A percentile compares a stretch with the other conserved stretches of the same genome.
These are phyloP conservation scores for Otolemur garnettii DNA, from an alignment of 2,113 vertebrate genomes.

Conservation along the genomic window DNA sequence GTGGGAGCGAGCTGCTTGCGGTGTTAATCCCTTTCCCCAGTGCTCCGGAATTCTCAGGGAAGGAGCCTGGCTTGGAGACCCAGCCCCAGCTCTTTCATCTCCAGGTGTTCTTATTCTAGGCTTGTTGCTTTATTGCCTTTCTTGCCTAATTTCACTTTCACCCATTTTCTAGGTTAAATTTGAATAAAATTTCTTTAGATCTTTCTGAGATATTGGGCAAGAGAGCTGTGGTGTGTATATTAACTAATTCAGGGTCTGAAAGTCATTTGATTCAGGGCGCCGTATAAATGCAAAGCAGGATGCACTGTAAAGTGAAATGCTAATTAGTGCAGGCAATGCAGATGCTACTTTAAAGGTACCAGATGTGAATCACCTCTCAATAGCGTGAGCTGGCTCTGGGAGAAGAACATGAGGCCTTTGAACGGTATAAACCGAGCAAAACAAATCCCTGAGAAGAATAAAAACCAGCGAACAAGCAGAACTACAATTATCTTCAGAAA, in stretches of 20 bases:
- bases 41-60: constrained; percentile 4
- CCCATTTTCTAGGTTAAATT: constrained; percentile 71
- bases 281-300: constrained; percentile 81
- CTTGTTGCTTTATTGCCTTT: constrained; percentile 59
- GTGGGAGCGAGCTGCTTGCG: background rate
- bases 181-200: constrained; percentile 69
- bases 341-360: constrained; percentile 74
- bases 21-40: constrained; percentile 57
- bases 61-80: background rate
- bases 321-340: constrained; percentile 72
- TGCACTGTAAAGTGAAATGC: constrained; percentile 70
- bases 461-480: constrained; percentile 58
- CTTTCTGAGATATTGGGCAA: constrained; percentile 60
- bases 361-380: constrained; percentile 71
- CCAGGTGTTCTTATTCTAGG: constrained; percentile 71
- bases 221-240: constrained; percentile 50
- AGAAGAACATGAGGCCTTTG: constrained; percentile 24
- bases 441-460: constrained; percentile 62
- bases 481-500: constrained; percentile 46
- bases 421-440: constrained; percentile 54
- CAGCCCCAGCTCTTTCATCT: constrained; percentile 30
- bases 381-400: constrained; percentile 53
- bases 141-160: constrained; percentile 67
- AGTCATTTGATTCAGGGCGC: constrained; percentile 75
- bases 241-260: constrained; percentile 70